Percentiles rank a stretch among this genome's conserved stretches.
Conservation (phyloP, 2,888 invertebrate species). For the Caenorhabditis afra region DNA sequence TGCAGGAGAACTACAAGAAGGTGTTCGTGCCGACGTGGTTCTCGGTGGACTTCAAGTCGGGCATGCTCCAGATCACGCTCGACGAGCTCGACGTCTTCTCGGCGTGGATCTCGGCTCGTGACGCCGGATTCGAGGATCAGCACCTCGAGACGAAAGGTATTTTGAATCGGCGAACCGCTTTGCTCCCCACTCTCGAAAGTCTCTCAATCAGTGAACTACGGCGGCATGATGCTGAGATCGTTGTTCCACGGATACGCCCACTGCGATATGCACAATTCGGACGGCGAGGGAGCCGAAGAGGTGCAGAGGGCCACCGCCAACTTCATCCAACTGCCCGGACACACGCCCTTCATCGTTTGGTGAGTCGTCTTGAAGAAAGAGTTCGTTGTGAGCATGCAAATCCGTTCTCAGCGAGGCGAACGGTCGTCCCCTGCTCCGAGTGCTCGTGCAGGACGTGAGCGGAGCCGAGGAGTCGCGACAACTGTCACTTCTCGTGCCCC, state of each 20-base stretch:
- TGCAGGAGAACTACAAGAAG: conserved; percentile 90
- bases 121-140: conserved; percentile 89
- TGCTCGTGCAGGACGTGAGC: conserved; percentile 63
- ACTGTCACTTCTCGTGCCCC: conserved; percentile 67
- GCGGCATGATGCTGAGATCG: conserved; percentile 93
- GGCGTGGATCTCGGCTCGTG: conserved; percentile 97
- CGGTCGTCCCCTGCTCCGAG: conserved; percentile 92
- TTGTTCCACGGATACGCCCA: conserved; percentile 92
- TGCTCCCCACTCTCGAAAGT: conserved; percentile 4
- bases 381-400: not conserved
- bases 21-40: conserved; percentile 99
- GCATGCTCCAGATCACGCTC: conserved; percentile 96
- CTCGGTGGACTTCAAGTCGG: conserved; percentile 97
- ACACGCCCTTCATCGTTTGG: conserved; percentile 97
- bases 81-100: conserved; percentile 98
- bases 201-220: conserved; percentile 88
- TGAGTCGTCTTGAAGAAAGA: conserved; percentile 80
- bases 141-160: conserved; percentile 84
- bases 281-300: conserved; percentile 54
- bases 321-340: conserved; percentile 90
- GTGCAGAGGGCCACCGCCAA: conserved; percentile 62
- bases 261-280: conserved; percentile 66
- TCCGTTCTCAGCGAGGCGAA: conserved; percentile 88
- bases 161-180: not conserved
- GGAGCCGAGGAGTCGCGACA: conserved; percentile 59